A percentile compares a stretch with the other conserved stretches of the same genome.
phyloP scores from a whole-genome alignment of 2,113 vertebrate species.

The Turnix velox region DNA sequence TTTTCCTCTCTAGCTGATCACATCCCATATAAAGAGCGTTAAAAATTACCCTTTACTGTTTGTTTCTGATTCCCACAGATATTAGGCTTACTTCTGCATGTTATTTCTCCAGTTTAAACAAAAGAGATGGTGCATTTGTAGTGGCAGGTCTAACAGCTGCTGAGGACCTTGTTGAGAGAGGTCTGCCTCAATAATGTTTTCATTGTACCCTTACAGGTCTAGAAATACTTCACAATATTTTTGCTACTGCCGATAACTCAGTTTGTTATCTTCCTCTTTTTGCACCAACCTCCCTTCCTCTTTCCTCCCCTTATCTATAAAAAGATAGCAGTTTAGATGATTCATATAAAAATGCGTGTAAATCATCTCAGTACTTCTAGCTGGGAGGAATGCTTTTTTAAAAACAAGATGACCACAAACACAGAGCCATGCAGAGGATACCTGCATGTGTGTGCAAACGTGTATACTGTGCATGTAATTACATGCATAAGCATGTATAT shows the following conservation, averaged over 20 bases:
- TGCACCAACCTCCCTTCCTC: background rate
- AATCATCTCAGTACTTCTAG: background rate
- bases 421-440: background rate
- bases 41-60: background rate
- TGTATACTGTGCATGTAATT: background rate
- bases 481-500: background rate
- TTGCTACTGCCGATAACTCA: background rate
- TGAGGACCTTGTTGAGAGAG: background rate
- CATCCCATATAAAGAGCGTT: background rate
- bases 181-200: background rate
- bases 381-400: background rate
- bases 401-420: background rate
- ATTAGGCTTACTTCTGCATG: background rate
- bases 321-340: background rate
- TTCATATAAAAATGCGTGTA: background rate
- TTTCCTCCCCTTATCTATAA: background rate
- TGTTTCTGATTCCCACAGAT: background rate
- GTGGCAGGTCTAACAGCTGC: background rate
- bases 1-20: background rate
- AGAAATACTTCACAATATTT: background rate
- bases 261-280: background rate
- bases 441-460: background rate
- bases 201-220: background rate
- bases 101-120: background rate
- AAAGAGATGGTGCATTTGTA: background rate